These are phyloP conservation scores for Stomorhina lunata DNA, from an alignment of 2,888 invertebrate species.

Conservation along the genomic window DNA sequence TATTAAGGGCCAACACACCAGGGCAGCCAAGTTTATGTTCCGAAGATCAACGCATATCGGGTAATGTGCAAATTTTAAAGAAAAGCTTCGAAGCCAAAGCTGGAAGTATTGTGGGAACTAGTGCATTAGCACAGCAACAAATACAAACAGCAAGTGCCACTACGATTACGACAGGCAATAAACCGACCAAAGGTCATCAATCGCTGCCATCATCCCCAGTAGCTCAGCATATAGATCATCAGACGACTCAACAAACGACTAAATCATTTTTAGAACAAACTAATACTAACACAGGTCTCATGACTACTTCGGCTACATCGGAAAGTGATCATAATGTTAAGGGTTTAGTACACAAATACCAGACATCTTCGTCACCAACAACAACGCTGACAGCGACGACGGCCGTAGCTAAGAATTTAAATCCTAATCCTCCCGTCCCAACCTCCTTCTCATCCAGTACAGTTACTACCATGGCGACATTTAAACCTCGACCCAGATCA, in stretches of 20 bases:
- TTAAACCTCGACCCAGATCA: conserved; percentile 76
- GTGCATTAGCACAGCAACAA: conserved; percentile 62
- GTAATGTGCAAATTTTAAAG: conserved; percentile 91
- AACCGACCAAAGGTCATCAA: conserved; percentile 77
- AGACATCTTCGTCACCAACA: conserved; percentile 79
- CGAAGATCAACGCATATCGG: conserved; percentile 81
- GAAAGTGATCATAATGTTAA: conserved; percentile 86
- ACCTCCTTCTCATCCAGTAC: conserved; percentile 74
- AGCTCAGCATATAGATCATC: conserved; percentile 79
- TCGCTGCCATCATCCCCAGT: conserved; percentile 85
- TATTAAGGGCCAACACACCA: conserved; percentile 70
- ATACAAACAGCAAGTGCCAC: conserved; percentile 21
- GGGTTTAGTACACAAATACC: conserved; percentile 88
- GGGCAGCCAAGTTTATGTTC: conserved; percentile 68
- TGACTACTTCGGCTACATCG: conserved; percentile 67
- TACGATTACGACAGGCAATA: conserved; percentile 56
- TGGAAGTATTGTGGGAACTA: conserved; percentile 61
- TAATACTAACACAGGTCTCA: conserved; percentile 27
- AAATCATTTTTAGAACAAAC: conserved; percentile 66
- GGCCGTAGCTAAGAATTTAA: conserved; percentile 54
- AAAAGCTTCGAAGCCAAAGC: conserved; percentile 92
- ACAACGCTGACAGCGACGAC: conserved; percentile 67
- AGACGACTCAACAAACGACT: conserved; percentile 68
- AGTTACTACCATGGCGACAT: conserved; percentile 66
- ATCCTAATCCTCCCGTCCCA: conserved; percentile 34